These are phyloP conservation scores for Scarus forsteni DNA, from an alignment of 2,797 vertebrate genomes.

Conservation along the genomic window DNA sequence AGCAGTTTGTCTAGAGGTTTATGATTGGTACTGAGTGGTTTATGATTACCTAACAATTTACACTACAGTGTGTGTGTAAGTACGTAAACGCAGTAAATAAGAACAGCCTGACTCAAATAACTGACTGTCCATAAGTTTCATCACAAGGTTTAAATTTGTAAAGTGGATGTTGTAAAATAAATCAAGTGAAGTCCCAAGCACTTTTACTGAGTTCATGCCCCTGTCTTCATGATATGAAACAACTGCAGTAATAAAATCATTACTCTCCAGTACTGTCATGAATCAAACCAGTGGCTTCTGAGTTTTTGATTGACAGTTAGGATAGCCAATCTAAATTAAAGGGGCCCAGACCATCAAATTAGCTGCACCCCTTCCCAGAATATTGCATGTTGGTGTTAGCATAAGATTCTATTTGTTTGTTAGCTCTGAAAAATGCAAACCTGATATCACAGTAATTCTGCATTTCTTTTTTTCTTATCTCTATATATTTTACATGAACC, in stretches of 20 bases:
- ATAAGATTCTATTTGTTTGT: too few relatives aligned
- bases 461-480: too few relatives aligned
- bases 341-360: too few relatives aligned
- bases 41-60: neutral
- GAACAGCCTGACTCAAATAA: neutral
- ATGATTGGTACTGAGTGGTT: neutral
- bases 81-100: neutral
- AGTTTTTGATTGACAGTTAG: too few relatives aligned
- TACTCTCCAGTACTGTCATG: neutral
- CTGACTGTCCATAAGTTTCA: neutral
- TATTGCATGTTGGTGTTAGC: too few relatives aligned
- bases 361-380: too few relatives aligned
- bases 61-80: neutral
- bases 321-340: too few relatives aligned
- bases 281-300: too few relatives aligned
- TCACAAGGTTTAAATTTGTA: neutral
- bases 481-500: too few relatives aligned
- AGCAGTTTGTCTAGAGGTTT: neutral
- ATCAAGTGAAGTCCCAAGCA: neutral
- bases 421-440: too few relatives aligned
- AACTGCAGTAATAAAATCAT: neutral
- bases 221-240: neutral
- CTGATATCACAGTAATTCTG: too few relatives aligned
- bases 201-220: neutral
- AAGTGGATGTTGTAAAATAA: neutral